These are phyloP conservation scores for Diaphora mendica DNA, from an alignment of 2,888 invertebrate genomes.

Conservation along the genomic window DNA sequence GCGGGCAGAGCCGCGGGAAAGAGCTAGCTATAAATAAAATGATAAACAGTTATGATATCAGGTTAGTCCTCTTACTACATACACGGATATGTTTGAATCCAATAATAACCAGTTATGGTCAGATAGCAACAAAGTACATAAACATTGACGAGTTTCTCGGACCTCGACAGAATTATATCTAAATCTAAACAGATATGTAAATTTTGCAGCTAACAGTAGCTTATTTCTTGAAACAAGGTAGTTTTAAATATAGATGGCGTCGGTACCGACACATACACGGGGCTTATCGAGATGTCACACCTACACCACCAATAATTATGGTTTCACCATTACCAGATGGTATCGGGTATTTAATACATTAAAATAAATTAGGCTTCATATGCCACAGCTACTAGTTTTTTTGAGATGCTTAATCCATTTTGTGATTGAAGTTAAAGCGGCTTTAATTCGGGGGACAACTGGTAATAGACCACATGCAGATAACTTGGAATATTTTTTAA, in stretches of 20 bases:
- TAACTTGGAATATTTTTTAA: conserved; percentile 12
- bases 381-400: conserved; percentile 21
- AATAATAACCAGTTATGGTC: conserved; percentile 24
- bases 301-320: conserved; percentile 17
- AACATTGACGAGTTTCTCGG: conserved; percentile 26
- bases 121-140: conserved; percentile 30
- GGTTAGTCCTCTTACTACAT: not conserved
- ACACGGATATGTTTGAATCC: conserved; percentile 34
- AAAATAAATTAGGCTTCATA: conserved; percentile 24
- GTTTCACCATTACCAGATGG: conserved; percentile 17
- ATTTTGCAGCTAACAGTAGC: not conserved
- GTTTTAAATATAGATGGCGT: conserved; percentile 12
- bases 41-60: conserved; percentile 6
- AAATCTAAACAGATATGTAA: conserved; percentile 3
- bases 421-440: not conserved
- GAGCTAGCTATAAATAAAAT: too few relatives aligned
- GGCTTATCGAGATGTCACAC: conserved; percentile 21
- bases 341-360: conserved; percentile 17
- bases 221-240: not conserved
- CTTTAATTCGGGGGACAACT: not conserved
- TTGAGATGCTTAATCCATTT: conserved; percentile 33
- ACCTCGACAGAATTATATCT: conserved; percentile 9
- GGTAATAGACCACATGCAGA: conserved; percentile 12
- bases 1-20: too few relatives aligned
- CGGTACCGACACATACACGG: not conserved